Percentiles rank a stretch among this genome's conserved stretches.
These are phyloP conservation scores for Galaxias olidus DNA, from an alignment of 2,797 vertebrate genomes.

Conservation along the genomic window DNA sequence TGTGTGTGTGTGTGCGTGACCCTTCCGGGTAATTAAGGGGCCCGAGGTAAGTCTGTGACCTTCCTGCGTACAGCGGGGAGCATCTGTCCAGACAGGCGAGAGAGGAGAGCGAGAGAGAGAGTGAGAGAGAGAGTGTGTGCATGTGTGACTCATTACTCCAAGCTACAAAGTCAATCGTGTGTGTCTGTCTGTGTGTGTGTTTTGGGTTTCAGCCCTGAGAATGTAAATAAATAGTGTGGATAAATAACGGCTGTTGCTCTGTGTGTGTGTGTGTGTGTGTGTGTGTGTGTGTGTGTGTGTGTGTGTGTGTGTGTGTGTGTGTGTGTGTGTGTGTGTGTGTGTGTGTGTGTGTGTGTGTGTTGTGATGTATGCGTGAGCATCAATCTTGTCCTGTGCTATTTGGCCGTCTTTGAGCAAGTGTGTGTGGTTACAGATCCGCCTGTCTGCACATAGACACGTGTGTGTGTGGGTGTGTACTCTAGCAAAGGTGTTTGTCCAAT, in stretches of 20 bases:
- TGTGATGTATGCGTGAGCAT: neutral
- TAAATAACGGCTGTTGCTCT: too few relatives aligned
- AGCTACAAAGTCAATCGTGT: too few relatives aligned
- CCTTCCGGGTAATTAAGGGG: neutral
- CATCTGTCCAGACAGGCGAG: too few relatives aligned
- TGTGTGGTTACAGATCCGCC: neutral
- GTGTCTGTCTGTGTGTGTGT: too few relatives aligned
- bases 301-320: too few relatives aligned
- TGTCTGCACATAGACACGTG: neutral
- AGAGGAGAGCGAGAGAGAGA: too few relatives aligned
- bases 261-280: neutral
- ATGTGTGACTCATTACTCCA: too few relatives aligned
- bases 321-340: too few relatives aligned
- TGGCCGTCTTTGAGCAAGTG: neutral
- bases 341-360: neutral
- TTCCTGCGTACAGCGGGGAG: too few relatives aligned
- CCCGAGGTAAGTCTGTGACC: too few relatives aligned
- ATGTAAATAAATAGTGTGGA: neutral
- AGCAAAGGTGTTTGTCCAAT: neutral
- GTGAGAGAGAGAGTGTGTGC: too few relatives aligned
- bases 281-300: neutral
- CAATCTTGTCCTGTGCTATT: neutral
- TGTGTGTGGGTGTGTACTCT: neutral
- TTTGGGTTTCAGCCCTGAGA: too few relatives aligned
- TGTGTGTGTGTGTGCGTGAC: neutral